Conservation (phyloP, 2,797 vertebrate genomes). For the Rhadinocentrus ornatus region DNA sequence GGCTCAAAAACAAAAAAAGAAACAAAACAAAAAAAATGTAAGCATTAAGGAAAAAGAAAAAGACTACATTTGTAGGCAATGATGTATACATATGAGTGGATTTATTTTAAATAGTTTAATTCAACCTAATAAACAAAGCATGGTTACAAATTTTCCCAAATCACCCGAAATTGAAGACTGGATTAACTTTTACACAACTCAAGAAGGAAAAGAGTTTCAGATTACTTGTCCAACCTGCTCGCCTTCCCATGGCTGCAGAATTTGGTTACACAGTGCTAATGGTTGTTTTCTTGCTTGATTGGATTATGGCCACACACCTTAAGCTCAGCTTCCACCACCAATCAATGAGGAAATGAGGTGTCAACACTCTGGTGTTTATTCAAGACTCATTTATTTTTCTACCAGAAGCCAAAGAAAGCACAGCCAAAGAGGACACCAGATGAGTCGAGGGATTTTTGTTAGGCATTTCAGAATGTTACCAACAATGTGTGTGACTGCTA, state of each 20-base stretch:
- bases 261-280: conserved; percentile 70
- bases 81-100: background rate
- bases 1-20: conserved; percentile 48
- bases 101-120: conserved; percentile 26
- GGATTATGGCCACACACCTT: conserved; percentile 87
- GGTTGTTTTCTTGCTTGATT: conserved; percentile 81
- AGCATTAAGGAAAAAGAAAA: conserved; percentile 20
- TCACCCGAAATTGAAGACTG: too few relatives aligned
- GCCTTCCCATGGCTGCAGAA: conserved; percentile 41
- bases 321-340: conserved; percentile 77
- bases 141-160: background rate
- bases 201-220: conserved; percentile 14
- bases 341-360: conserved; percentile 87
- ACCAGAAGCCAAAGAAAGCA: conserved; percentile 70
- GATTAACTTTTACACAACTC: conserved; percentile 11
- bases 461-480: conserved; percentile 45
- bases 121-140: conserved; percentile 15
- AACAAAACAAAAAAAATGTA: background rate
- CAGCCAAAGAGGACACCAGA: conserved; percentile 63
- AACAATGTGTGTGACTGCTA: conserved; percentile 1
- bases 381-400: conserved; percentile 83
- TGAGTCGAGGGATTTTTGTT: conserved; percentile 59
- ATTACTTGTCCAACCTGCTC: conserved; percentile 33
- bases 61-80: background rate
- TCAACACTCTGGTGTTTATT: conserved; percentile 85